phyloP scores from a whole-genome alignment of 2,113 vertebrate species.

The Callospermophilus lateralis region DNA sequence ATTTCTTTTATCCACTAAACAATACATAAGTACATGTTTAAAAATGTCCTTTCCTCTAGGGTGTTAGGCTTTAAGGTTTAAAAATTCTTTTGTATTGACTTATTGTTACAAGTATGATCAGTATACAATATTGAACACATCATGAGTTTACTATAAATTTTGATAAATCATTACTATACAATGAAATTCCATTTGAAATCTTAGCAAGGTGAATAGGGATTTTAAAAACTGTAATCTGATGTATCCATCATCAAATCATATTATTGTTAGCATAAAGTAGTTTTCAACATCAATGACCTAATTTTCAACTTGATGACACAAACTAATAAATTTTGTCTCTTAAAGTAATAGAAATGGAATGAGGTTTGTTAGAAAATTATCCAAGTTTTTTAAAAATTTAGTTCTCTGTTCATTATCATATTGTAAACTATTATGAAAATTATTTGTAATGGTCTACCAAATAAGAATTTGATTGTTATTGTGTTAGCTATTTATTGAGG shows the following conservation, averaged over 20 bases:
- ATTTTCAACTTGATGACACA: neutral
- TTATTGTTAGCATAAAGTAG: neutral
- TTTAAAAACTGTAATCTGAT: neutral
- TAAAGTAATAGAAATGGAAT: neutral
- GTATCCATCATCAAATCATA: neutral
- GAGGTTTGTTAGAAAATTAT: neutral
- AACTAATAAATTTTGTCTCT: neutral
- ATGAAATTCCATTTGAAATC: neutral
- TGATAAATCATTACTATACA: neutral
- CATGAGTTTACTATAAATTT: neutral
- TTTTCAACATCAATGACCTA: neutral
- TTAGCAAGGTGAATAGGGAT: neutral
- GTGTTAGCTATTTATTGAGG: too few relatives aligned
- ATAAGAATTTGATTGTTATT: neutral
- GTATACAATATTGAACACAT: too few relatives aligned
- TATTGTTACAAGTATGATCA: too few relatives aligned
- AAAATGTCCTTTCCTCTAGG: too few relatives aligned
- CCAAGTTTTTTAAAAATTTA: neutral
- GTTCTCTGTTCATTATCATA: neutral
- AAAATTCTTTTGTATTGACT: too few relatives aligned
- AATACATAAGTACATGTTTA: too few relatives aligned
- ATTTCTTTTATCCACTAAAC: too few relatives aligned
- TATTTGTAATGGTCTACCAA: slow-evolving; percentile 1
- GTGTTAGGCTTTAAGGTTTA: too few relatives aligned
- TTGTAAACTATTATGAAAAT: neutral